Conservation (phyloP, 1,140 invertebrate species). For the Luehdorfia chinensis region DNA sequence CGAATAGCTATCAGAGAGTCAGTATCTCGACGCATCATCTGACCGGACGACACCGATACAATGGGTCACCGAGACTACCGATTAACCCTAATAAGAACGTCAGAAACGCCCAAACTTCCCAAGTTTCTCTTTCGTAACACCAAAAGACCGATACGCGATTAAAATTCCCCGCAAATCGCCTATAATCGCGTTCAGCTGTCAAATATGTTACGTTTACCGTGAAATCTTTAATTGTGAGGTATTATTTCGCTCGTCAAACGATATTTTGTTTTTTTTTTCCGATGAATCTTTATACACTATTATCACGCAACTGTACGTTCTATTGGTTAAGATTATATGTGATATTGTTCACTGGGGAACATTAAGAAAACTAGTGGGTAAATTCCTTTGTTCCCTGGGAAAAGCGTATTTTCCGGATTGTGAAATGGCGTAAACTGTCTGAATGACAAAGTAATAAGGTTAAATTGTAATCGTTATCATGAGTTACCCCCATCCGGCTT, state of each 20-base stretch:
- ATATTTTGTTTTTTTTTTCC: conserved; percentile 19
- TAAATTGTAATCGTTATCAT: no score
- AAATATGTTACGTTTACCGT: conserved; percentile 35
- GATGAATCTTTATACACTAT: conserved; percentile 15
- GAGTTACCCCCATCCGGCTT: no score
- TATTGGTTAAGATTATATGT: no score
- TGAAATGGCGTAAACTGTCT: no score
- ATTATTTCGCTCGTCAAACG: conserved; percentile 18
- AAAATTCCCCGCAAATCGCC: conserved; percentile 37
- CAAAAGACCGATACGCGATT: conserved; percentile 28
- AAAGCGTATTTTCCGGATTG: no score
- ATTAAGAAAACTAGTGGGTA: no score
- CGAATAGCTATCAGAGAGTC: no score
- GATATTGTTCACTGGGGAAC: no score
- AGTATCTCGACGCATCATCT: no score
- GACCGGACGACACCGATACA: conserved; percentile 6
- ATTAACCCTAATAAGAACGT: conserved; percentile 8
- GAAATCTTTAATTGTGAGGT: conserved; percentile 43
- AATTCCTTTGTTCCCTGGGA: no score
- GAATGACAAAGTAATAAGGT: no score
- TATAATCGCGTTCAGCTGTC: conserved; percentile 26
- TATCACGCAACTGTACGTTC: conserved; percentile 21
- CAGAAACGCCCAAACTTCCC: conserved; percentile 16
- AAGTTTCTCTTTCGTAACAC: conserved; percentile 23
- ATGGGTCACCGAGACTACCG: background rate